Evolutionary conservation across 2,888 invertebrate species (phyloP), one percentile per base, ranked within the genome.

Genomic region (Incurvaria masculella): DNA sequence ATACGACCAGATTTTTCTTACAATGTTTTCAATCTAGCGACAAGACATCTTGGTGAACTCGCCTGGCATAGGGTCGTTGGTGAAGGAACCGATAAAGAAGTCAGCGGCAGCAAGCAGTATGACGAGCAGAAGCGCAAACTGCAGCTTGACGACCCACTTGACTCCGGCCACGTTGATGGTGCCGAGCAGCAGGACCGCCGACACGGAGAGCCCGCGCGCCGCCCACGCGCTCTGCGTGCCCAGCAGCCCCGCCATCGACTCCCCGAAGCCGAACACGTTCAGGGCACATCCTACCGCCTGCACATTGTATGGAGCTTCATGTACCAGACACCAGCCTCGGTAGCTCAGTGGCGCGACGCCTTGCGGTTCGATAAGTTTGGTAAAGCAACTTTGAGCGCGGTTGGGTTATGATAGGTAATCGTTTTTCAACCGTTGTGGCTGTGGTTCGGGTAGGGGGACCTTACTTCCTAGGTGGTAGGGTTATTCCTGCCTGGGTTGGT

Each of bases 91-190:
- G 50, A 97, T 90, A 72, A 92, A 86, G 69, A 98, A 96, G 72
- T 97, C 97, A 56, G 94, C 75, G 11, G 94, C 94, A 50, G 97
- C 95, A 52, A 95, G 69, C 46, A 95, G 81, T 49, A 98, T 81
- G 48, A 96, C 85, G 56, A 95, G 79, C 20, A 97, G 80, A 42
- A 98, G 81, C 26, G 90, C 75, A 73, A 97, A 94, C 66, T 98
- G 97, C 47, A 97, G 75, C 63, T 97, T 94, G 49, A 98, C 90
- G 21, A 98, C 97, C 96, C 97, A 97, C 68, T 97, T 97, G 1
- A 98, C 97, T 39, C 97, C 97, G 21, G 97, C 96, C 40, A 97
- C 82, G 74, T 98, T 97, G 56, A 97, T 95, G 52, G 89, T 86
- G 48, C 94, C 88, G 17, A 97, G 80, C 33, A 95, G 72, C 42